Percentiles rank a stretch among this genome's conserved stretches.
These are phyloP conservation scores for Ganaspis brasiliensis DNA, from an alignment of 2,888 invertebrate species.

Conservation along the genomic window DNA sequence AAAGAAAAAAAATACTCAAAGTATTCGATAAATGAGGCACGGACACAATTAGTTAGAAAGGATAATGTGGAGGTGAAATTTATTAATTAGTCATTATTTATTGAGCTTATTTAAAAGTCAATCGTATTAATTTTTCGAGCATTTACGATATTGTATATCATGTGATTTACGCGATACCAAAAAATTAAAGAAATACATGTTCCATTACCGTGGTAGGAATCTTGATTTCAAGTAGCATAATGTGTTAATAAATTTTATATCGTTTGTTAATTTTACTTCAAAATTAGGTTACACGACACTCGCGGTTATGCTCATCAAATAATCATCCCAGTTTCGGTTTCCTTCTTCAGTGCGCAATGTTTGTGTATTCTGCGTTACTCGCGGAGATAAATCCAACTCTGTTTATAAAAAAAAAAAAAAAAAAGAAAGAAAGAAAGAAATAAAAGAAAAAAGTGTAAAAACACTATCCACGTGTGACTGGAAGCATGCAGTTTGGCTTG, in stretches of 20 bases:
- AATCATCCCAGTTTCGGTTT: constrained; percentile 39
- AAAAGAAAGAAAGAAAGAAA: too few relatives aligned
- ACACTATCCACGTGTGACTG: constrained; percentile 43
- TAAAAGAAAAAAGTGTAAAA: constrained; percentile 26
- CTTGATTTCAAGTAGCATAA: constrained; percentile 32
- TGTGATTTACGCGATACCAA: constrained; percentile 43
- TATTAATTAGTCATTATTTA: constrained; percentile 38
- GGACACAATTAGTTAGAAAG: constrained; percentile 37
- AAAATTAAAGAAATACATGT: constrained; percentile 41
- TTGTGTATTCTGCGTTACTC: constrained; percentile 29
- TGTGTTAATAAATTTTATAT: constrained; percentile 35
- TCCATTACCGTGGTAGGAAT: constrained; percentile 42
- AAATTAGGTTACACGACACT: constrained; percentile 37
- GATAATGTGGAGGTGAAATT: constrained; percentile 36
- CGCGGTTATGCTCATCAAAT: constrained; percentile 38
- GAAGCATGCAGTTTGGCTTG: constrained; percentile 40
- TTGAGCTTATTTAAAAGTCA: constrained; percentile 38
- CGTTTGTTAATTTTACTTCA: constrained; percentile 42
- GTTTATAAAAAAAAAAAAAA: constrained; percentile 32
- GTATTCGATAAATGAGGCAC: constrained; percentile 37
- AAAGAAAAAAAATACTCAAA: constrained; percentile 21
- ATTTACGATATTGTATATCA: constrained; percentile 43
- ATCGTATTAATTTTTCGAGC: constrained; percentile 39
- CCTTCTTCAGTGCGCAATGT: constrained; percentile 39
- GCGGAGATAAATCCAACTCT: constrained; percentile 33